Percentiles rank a stretch among this genome's conserved stretches.
Evolutionary conservation across 2,113 vertebrate species (phyloP).

Genomic region (Bagarius yarrelli): DNA sequence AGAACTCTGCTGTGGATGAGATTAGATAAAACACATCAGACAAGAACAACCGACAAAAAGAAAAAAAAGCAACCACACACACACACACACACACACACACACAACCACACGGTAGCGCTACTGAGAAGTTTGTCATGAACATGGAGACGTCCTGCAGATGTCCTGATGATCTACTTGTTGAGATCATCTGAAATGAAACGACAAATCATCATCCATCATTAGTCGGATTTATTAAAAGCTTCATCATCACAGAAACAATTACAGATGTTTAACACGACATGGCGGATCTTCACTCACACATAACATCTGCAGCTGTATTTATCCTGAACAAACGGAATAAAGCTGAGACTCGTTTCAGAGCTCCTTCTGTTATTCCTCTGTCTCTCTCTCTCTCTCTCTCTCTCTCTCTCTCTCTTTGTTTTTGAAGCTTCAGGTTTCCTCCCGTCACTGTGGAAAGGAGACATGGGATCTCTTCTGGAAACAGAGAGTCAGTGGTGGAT

Average conservation of each 20-base stretch:
- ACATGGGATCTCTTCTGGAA: conserved; percentile 52
- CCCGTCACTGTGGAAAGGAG: conserved; percentile 58
- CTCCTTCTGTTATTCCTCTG: conserved; percentile 50
- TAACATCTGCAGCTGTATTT: conserved; percentile 11
- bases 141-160: conserved; percentile 31
- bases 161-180: neutral
- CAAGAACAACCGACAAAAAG: neutral
- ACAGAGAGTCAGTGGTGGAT: conserved; percentile 32
- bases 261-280: neutral
- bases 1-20: conserved; percentile 31
- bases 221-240: conserved; percentile 6
- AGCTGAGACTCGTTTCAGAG: conserved; percentile 58
- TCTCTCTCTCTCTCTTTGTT: conserved; percentile 33
- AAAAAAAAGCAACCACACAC: neutral
- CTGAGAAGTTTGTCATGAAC: neutral
- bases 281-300: neutral
- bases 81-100: neutral
- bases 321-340: conserved; percentile 7
- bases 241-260: conserved; percentile 8
- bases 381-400: neutral
- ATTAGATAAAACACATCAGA: conserved; percentile 40
- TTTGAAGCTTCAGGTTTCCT: conserved; percentile 57
- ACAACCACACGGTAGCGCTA: neutral
- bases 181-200: too few species aligned
- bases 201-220: conserved; percentile 61